Percentiles rank a stretch among this genome's conserved stretches.
Conservation (phyloP, 2,797 vertebrate genomes). For the Nothura maculosa region DNA sequence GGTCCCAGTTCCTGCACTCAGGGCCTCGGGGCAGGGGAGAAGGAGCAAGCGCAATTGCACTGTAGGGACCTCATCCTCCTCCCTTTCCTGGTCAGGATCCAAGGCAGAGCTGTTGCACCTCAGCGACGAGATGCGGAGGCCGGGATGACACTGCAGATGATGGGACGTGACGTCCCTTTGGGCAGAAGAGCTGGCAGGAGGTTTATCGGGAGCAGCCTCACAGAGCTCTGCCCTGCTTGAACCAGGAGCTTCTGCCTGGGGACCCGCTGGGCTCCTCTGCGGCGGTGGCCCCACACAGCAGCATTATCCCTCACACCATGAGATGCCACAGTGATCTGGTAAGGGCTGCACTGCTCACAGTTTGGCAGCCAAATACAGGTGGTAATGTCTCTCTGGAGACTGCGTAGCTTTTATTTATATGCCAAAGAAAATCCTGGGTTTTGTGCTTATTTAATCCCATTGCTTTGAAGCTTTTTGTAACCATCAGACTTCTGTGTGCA, state of each 20-base stretch:
- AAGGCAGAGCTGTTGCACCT: background rate
- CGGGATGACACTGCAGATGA: background rate
- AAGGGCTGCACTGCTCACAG: background rate
- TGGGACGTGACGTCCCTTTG: background rate
- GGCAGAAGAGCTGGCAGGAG: background rate
- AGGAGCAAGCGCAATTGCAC: background rate
- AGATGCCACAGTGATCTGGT: background rate
- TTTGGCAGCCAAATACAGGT: background rate
- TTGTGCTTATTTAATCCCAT: background rate
- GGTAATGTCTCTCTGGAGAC: background rate
- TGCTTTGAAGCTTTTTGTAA: background rate
- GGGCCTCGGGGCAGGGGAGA: background rate
- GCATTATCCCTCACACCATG: background rate
- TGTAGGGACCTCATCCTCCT: background rate
- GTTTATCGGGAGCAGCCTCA: background rate
- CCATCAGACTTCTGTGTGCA: background rate
- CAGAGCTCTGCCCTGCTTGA: fast-evolving
- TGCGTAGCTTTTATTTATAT: background rate
- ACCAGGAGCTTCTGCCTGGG: background rate
- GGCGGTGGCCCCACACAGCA: background rate
- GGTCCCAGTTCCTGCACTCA: background rate
- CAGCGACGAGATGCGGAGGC: background rate
- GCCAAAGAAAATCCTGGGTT: background rate
- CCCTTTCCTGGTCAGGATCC: background rate
- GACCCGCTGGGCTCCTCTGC: background rate